These are phyloP conservation scores for Erinaceus europaeus DNA, from an alignment of 2,113 vertebrate genomes.

Conservation along the genomic window DNA sequence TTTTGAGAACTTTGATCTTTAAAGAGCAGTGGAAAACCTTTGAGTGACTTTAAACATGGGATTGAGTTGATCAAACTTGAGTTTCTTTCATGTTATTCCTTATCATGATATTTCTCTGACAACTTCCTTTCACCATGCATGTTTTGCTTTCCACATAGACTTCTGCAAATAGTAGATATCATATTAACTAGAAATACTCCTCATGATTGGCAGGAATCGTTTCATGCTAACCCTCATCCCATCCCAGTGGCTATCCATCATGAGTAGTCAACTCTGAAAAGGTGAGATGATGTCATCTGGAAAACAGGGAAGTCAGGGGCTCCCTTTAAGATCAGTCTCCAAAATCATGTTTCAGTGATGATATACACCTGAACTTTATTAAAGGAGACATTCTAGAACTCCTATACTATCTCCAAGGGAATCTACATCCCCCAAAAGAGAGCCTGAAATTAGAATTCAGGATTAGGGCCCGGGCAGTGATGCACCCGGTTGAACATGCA, in stretches of 20 bases:
- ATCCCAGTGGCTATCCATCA: neutral
- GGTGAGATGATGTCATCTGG: neutral
- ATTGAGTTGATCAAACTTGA: constrained; percentile 8
- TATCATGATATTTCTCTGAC: constrained; percentile 15
- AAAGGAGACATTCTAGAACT: neutral
- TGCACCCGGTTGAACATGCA: too few relatives aligned
- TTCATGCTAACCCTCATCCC: neutral
- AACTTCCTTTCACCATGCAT: neutral
- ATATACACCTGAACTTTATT: neutral
- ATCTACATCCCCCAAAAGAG: neutral
- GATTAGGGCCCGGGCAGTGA: too few relatives aligned
- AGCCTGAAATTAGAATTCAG: neutral
- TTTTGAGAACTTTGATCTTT: constrained; percentile 5
- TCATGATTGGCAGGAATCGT: neutral
- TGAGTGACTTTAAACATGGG: neutral
- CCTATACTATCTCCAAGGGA: neutral
- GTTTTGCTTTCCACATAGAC: constrained; percentile 33
- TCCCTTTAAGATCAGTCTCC: neutral
- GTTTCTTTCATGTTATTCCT: constrained; percentile 18
- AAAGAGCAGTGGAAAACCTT: neutral
- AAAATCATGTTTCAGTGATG: neutral
- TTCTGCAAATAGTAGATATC: constrained; percentile 29
- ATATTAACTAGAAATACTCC: neutral
- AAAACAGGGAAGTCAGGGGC: neutral
- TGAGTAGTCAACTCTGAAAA: neutral